Evolutionary conservation across 92 coral and sea anemone genomes (phyloP).

Genomic region (Scolanthus callimorphus): DNA sequence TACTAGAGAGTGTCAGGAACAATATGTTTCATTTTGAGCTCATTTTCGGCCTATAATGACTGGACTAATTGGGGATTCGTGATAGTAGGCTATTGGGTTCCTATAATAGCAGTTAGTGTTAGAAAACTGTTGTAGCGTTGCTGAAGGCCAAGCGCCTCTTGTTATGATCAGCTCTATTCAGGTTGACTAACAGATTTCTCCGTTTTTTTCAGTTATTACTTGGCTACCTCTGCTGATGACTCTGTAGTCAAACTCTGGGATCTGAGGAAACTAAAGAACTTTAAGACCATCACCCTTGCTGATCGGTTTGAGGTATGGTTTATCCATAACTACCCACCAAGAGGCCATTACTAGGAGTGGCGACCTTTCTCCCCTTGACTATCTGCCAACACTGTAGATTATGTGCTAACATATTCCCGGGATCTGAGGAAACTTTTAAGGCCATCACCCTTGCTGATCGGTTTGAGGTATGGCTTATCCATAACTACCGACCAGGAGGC

Average conservation of each 20-base stretch:
- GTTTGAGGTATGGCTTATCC: constrained; percentile 96
- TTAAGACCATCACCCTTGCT: constrained; percentile 91
- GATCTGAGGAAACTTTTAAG: constrained; percentile 98
- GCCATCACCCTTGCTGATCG: constrained; percentile 92
- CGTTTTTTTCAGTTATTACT: constrained; percentile 67
- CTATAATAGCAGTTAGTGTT: too few species aligned
- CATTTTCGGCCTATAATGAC: too few species aligned
- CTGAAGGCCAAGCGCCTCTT: too few species aligned
- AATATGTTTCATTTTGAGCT: too few species aligned
- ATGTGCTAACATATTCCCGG: constrained; percentile 93
- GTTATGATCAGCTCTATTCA: not conserved
- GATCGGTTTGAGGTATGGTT: constrained; percentile 97
- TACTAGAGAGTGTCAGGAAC: too few species aligned
- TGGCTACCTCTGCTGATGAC: constrained; percentile 98
- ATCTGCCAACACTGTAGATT: constrained; percentile 96
- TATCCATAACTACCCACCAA: too few species aligned
- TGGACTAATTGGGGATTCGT: too few species aligned
- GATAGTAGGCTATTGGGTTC: too few species aligned
- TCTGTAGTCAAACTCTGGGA: constrained; percentile 99
- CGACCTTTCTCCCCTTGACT: constrained; percentile 67
- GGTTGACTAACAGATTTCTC: not conserved
- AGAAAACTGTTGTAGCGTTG: too few species aligned
- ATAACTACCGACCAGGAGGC: too few species aligned
- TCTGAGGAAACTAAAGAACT: constrained; percentile 96
- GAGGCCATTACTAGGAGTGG: too few species aligned